Percentiles rank a stretch among this genome's conserved stretches.
phyloP scores from a whole-genome alignment of 1,140 invertebrate genomes.

The Phthorimaea operculella region DNA sequence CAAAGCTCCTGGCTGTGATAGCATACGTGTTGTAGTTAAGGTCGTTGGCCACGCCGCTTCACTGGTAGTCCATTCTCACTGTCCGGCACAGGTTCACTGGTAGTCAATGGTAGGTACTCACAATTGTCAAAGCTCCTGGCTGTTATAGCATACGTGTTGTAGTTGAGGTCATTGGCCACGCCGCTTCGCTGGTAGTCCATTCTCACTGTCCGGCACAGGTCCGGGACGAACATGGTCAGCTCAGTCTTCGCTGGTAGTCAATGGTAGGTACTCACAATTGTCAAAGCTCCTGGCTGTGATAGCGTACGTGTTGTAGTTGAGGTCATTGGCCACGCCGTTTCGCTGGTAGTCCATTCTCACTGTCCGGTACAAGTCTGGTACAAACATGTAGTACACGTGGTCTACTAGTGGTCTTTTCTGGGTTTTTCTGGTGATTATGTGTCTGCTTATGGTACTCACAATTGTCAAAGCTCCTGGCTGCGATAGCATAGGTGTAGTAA shows the following conservation, averaged over 20 bases:
- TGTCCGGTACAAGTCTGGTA: constrained; percentile 77
- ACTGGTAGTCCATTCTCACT: constrained; percentile 68
- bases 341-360: constrained; percentile 69
- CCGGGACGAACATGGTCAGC: constrained; percentile 74
- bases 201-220: constrained; percentile 74
- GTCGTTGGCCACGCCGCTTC: constrained; percentile 64
- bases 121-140: constrained; percentile 72
- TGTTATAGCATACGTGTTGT: constrained; percentile 69
- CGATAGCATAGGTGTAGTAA: constrained; percentile 70
- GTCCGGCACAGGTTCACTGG: constrained; percentile 74
- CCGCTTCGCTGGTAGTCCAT: constrained; percentile 70
- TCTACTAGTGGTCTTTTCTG: no score
- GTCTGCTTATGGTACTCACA: no score
- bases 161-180: constrained; percentile 66
- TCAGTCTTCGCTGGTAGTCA: constrained; percentile 66
- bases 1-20: constrained; percentile 68
- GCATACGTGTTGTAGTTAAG: constrained; percentile 70
- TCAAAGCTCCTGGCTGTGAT: constrained; percentile 70
- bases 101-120: constrained; percentile 64
- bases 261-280: constrained; percentile 70
- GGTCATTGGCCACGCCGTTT: constrained; percentile 63
- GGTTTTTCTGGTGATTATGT: no score
- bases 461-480: constrained; percentile 70
- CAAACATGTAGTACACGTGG: no score
- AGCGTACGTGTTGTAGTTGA: constrained; percentile 70